These are phyloP conservation scores for Nymphalis polychloros DNA, from an alignment of 2,888 invertebrate genomes.

Conservation along the genomic window DNA sequence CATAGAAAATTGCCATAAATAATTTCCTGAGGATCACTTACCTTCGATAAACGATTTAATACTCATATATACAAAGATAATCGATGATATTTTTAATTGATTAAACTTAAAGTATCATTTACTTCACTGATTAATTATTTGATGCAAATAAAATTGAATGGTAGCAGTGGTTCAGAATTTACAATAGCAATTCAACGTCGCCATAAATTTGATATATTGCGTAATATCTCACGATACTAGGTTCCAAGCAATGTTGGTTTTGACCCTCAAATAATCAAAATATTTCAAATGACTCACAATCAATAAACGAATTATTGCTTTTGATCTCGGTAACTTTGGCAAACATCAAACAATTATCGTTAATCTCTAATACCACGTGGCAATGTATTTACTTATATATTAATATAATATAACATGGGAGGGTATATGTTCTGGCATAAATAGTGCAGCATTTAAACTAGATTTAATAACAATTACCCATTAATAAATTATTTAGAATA, in stretches of 20 bases:
- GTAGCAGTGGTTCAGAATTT: constrained; percentile 1
- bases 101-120: background rate
- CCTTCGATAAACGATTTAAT: too few relatives aligned
- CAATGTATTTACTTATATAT: background rate
- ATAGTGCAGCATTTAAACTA: too few relatives aligned
- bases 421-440: too few relatives aligned
- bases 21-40: too few relatives aligned
- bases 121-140: background rate
- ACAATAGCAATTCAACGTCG: constrained; percentile 10
- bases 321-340: background rate
- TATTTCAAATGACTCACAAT: constrained; percentile 12
- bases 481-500: too few relatives aligned
- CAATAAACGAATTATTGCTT: constrained; percentile 5
- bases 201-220: constrained; percentile 12
- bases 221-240: constrained; percentile 7
- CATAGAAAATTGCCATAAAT: too few relatives aligned
- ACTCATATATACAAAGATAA: too few relatives aligned
- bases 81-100: too few relatives aligned
- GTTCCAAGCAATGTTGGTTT: background rate
- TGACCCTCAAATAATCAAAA: background rate
- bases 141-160: constrained; percentile 7
- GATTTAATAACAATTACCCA: too few relatives aligned
- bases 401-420: background rate
- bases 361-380: constrained; percentile 5
- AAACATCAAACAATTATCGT: constrained; percentile 7